Conservation (phyloP, 64 coral and sea anemone genomes). For the Trachythela sp. region DNA sequence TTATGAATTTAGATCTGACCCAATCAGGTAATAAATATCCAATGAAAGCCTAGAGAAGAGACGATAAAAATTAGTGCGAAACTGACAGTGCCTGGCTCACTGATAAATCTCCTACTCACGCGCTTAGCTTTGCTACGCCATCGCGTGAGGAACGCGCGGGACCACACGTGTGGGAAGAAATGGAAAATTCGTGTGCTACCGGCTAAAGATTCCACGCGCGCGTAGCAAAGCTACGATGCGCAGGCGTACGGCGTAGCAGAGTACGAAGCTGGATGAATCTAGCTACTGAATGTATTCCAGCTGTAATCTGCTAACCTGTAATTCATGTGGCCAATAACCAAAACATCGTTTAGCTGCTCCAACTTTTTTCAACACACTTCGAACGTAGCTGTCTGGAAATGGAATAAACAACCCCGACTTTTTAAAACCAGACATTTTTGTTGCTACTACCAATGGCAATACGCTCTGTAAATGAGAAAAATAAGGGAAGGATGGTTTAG, state of each 20-base stretch:
- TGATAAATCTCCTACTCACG: no score
- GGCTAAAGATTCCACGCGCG: no score
- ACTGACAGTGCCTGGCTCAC: not conserved
- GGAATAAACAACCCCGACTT: slow-evolving; percentile 57
- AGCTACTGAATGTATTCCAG: no score
- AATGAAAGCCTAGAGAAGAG: not conserved
- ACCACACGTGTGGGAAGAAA: no score
- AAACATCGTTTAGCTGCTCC: slow-evolving; percentile 52
- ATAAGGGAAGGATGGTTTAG: not conserved
- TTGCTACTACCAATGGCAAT: slow-evolving; percentile 61
- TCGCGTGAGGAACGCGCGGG: no score
- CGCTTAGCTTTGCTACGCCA: no score
- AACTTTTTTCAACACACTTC: slow-evolving; percentile 56
- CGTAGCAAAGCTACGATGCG: no score
- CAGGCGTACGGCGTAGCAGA: no score
- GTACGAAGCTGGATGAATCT: no score
- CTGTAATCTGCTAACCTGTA: slow-evolving; percentile 44
- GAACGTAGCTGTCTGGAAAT: slow-evolving; percentile 57
- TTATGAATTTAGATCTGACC: not conserved
- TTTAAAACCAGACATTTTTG: slow-evolving; percentile 65
- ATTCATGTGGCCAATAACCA: slow-evolving; percentile 67
- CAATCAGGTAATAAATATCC: not conserved
- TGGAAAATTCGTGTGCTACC: no score
- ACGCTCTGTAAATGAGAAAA: slow-evolving; percentile 51
- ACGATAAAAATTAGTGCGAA: not conserved